Evolutionary conservation across 2,888 invertebrate species (phyloP), one percentile per base, ranked within the genome.

Genomic region (Dexiosoma caninum): DNA sequence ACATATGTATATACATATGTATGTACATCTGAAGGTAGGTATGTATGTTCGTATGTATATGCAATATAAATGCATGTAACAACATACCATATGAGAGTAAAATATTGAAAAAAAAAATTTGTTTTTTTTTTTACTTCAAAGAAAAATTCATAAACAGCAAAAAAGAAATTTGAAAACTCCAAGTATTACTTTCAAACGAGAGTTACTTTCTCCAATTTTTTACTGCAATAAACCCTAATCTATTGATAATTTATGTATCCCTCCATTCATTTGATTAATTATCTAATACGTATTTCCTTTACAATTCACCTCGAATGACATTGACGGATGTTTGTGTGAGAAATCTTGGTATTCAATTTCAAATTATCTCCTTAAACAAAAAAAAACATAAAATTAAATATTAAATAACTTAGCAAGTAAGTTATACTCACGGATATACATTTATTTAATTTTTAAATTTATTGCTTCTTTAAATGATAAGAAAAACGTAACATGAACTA

Each of bases 271-370:
- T 23, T 57, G 42, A 42, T 27, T 46, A 49, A 42, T 77, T 77
- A 77, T 55, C 46, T 57, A 77, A 70, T 57, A 35, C 5, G 14
- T 16, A 59, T 59, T 66, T 64, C 37, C 27, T 59, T 49, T 42
- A 37, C 42, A 23, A 21, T 21, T 16, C n/a, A 46, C 23, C 27
- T 6, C 23, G 57, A 59, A 49, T 75, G 59, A 60, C 59, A 78
- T 53, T 71, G 71, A 60, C 71, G 66, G 71, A 71, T 71, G 59
- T 72, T n/a, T 44, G 30, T 14, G 21, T 16, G 14, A 10, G 7
- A 32, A 59, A 49, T 37, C 16, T 46, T 16, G 14, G 44, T 62
- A 60, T 75, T 42, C 30, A 51, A 75, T 69, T 55, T 69, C 12
- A 57, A 57, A 77, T 53, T 27, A 62, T 30, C 37, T 59, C 7